Percentiles rank a stretch among this genome's conserved stretches.
Evolutionary conservation across 2,113 vertebrate species (phyloP).

Genomic region (Crotophaga sulcirostris): DNA sequence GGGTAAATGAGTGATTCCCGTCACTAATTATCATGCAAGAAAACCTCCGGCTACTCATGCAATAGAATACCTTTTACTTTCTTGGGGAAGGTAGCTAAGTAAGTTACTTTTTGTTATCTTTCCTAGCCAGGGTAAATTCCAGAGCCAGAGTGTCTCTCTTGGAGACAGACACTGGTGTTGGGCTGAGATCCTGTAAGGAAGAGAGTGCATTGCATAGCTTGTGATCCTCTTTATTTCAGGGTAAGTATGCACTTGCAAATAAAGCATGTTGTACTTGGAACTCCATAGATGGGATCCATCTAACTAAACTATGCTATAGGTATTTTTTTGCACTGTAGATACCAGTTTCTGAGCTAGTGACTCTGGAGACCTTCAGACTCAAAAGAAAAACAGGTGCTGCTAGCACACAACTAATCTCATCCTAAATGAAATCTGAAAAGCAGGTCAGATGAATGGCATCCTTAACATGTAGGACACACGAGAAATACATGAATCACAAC

Average conservation of each 20-base stretch:
- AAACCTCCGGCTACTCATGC: neutral
- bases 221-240: neutral
- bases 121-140: neutral
- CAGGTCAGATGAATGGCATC: neutral
- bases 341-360: neutral
- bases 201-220: neutral
- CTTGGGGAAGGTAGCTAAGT: neutral
- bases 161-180: neutral
- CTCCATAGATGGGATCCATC: neutral
- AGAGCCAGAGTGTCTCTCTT: neutral
- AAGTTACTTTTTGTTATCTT: neutral
- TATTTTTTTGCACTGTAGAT: neutral
- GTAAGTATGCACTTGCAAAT: neutral
- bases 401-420: neutral
- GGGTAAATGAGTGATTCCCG: neutral
- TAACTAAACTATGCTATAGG: neutral
- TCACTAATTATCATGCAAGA: neutral
- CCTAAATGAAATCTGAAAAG: neutral
- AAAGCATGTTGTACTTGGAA: neutral
- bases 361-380: neutral
- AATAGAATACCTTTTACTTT: neutral
- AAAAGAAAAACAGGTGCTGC: neutral
- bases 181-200: neutral
- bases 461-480: neutral
- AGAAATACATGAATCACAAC: neutral